Percentiles rank a stretch among this genome's conserved stretches.
Evolutionary conservation across 2,113 vertebrate species (phyloP).

Genomic region (Xyrauchen texanus): DNA sequence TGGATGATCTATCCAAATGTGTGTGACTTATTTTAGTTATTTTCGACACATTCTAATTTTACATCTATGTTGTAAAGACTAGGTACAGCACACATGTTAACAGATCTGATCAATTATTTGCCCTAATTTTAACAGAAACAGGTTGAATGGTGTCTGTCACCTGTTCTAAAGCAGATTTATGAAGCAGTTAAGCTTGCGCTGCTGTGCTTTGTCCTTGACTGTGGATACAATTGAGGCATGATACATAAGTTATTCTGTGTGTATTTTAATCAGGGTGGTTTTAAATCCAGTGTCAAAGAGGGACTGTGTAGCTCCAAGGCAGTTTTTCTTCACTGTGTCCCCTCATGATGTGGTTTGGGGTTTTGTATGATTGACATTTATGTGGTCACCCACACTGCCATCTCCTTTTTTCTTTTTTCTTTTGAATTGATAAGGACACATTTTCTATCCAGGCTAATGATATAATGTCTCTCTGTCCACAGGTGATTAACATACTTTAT

Average conservation of each 20-base stretch:
- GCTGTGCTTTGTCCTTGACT: constrained; percentile 37
- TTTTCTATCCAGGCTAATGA: background rate
- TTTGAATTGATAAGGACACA: background rate
- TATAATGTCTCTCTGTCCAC: background rate
- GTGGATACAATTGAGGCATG: constrained; percentile 36
- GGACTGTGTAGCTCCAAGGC: constrained; percentile 14
- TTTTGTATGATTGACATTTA: background rate
- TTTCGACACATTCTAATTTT: background rate
- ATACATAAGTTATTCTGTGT: constrained; percentile 38
- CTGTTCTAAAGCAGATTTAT: constrained; percentile 42
- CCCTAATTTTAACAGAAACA: constrained; percentile 37
- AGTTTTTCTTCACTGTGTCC: background rate
- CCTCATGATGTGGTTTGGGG: constrained; percentile 13
- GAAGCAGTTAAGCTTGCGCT: constrained; percentile 37
- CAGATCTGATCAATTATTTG: constrained; percentile 37
- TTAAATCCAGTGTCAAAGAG: constrained; percentile 24
- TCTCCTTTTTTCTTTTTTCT: background rate
- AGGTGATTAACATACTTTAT: background rate
- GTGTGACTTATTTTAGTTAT: background rate
- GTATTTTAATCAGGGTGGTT: constrained; percentile 42
- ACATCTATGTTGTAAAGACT: background rate
- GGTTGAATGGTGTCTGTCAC: constrained; percentile 33
- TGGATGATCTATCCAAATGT: background rate
- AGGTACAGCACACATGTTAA: background rate
- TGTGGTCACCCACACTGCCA: background rate